These are phyloP conservation scores for Gallinago media DNA, from an alignment of 2,113 vertebrate species.

Conservation along the genomic window DNA sequence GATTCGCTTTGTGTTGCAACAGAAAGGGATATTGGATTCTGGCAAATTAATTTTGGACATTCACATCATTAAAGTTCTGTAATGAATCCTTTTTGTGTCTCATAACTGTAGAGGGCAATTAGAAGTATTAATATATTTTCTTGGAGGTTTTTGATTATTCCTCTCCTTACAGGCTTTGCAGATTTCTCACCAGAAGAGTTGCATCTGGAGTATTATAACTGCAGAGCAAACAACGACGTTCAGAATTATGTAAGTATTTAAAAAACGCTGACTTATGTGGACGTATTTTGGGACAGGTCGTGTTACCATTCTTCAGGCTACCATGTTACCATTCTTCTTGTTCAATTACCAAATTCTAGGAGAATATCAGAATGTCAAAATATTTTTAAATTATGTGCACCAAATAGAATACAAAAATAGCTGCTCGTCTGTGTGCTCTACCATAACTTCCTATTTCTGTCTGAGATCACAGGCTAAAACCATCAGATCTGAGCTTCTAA, in stretches of 20 bases:
- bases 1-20: not conserved
- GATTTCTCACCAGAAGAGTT: conserved; percentile 93
- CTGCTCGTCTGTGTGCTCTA: not conserved
- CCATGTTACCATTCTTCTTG: not conserved
- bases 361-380: not conserved
- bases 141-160: conserved; percentile 45
- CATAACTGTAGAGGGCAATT: not conserved
- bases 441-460: not conserved
- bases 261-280: not conserved
- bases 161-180: conserved; percentile 82
- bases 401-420: not conserved
- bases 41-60: not conserved
- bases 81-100: not conserved
- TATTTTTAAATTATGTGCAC: not conserved
- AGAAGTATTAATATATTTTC: not conserved
- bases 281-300: not conserved
- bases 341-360: not conserved
- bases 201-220: conserved; percentile 86
- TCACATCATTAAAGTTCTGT: not conserved
- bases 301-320: not conserved
- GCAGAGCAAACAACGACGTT: conserved; percentile 80
- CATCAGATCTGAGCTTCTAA: not conserved
- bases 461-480: not conserved
- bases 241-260: conserved; percentile 86
- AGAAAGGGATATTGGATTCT: not conserved